Conservation (phyloP, 2,113 vertebrate genomes). For the Macrotus californicus region DNA sequence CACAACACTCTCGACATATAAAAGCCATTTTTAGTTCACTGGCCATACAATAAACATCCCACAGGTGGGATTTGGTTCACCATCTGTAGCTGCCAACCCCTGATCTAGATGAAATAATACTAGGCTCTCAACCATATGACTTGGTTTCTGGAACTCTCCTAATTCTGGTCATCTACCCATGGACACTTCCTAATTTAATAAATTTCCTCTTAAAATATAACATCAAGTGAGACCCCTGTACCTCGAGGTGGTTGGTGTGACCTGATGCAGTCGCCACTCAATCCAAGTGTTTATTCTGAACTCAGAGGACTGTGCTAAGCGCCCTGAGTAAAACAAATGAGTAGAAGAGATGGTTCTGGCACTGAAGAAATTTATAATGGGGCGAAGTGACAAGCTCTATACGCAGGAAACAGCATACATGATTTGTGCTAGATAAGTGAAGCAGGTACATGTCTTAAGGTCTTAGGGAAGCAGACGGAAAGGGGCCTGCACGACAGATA, state of each 20-base stretch:
- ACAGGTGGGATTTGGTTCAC: background rate
- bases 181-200: background rate
- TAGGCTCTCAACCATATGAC: background rate
- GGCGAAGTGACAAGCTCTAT: background rate
- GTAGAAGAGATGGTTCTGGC: background rate
- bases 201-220: background rate
- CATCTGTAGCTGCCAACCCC: background rate
- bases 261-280: rapidly evolving
- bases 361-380: background rate
- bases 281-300: background rate
- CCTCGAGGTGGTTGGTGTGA: background rate
- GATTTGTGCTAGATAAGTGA: background rate
- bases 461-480: background rate
- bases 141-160: constrained; percentile 10
- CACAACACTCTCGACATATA: background rate
- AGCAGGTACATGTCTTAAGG: background rate
- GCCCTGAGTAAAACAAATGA: background rate
- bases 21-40: background rate
- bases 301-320: background rate
- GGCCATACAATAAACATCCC: background rate
- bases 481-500: background rate
- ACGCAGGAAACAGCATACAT: background rate
- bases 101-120: background rate
- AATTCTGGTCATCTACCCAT: background rate
- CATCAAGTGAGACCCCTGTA: background rate